Base-by-base conservation (phyloP, 2,888 invertebrate species). In the Lepidonotus clava region DNA sequence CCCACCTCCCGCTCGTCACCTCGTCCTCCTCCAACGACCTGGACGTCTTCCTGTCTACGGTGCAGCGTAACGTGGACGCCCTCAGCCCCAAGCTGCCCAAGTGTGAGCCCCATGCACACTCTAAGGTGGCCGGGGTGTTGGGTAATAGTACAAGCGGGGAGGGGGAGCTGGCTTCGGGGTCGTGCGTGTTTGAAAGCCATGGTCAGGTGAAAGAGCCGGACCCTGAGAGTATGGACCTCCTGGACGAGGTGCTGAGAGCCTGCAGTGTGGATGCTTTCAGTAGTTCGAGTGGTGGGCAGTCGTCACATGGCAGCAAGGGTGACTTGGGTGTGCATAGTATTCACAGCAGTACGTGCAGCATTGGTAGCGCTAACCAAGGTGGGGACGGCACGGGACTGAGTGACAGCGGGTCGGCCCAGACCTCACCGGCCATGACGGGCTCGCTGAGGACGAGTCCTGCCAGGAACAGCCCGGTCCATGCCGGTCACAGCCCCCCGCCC, bases 61-160 rank as follows among this genome's bases (percentile, higher is more conserved):
- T 87, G 4, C 87, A 84, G 36, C 40, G 41, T 5, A 66, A 67
- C 40, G 87, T 84, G 24, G 86, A 86, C 24, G 53, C 56, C 11
- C 84, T 87, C 24, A 84, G 87, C 71, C 87, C 87, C 21, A 87
- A 87, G 34, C 87, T 84, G 36, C 32, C 66, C 8, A 84, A 80
- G 36, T 86, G 61, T 61, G 86, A 86, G 34, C n/a, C n/a, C n/a
- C n/a, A n/a, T n/a, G n/a, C n/a, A n/a, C 38, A n/a, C 34, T 32
- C 38, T 18, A 46, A 41, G n/a, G 85, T 85, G 18, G 21, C 36
- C 8, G 56, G n/a, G 14, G 40, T 36, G 14, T n/a, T 77, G 5
- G 24, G 67, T 38, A n/a, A 61, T 6, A 34, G 36, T 8, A 67
- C 34, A 24, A 51, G 8, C 32, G 71, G 71, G 14, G 36, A 34